A percentile compares a stretch with the other conserved stretches of the same genome.
Conservation (phyloP, 1,140 invertebrate genomes). For the Tenebrio molitor region DNA sequence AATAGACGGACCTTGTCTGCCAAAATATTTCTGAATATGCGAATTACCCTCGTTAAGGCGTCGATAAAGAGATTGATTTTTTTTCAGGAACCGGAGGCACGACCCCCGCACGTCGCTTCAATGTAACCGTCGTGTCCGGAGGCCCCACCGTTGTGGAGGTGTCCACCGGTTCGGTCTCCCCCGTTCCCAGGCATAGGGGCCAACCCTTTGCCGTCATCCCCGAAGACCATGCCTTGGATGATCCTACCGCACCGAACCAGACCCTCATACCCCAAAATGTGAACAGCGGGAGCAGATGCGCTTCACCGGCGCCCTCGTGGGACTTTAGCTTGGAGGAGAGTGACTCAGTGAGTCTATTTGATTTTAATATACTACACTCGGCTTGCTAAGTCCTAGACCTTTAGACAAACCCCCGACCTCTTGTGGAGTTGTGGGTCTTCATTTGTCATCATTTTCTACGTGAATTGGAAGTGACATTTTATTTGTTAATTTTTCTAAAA, state of each 20-base stretch:
- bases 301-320: conserved; percentile 63
- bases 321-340: conserved; percentile 63
- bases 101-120: conserved; percentile 60
- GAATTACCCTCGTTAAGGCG: neutral
- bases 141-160: conserved; percentile 49
- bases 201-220: conserved; percentile 64
- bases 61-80: conserved; percentile 10
- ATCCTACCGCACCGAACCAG: conserved; percentile 46
- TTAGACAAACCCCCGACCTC: too few relatives aligned
- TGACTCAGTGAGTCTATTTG: conserved; percentile 61
- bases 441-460: too few relatives aligned
- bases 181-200: conserved; percentile 60
- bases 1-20: neutral
- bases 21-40: conserved; percentile 3
- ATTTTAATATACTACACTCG: too few relatives aligned
- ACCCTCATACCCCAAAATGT: conserved; percentile 45
- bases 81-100: conserved; percentile 46
- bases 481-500: too few relatives aligned
- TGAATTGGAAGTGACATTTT: too few relatives aligned
- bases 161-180: conserved; percentile 55
- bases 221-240: conserved; percentile 63
- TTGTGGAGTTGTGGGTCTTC: neutral
- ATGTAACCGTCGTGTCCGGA: conserved; percentile 63
- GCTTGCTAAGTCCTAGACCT: too few relatives aligned
- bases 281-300: conserved; percentile 55